Percentiles rank a stretch among this genome's conserved stretches.
These are phyloP conservation scores for Hypocryptadius cinnamomeus DNA, from an alignment of 2,113 vertebrate genomes.

Conservation along the genomic window DNA sequence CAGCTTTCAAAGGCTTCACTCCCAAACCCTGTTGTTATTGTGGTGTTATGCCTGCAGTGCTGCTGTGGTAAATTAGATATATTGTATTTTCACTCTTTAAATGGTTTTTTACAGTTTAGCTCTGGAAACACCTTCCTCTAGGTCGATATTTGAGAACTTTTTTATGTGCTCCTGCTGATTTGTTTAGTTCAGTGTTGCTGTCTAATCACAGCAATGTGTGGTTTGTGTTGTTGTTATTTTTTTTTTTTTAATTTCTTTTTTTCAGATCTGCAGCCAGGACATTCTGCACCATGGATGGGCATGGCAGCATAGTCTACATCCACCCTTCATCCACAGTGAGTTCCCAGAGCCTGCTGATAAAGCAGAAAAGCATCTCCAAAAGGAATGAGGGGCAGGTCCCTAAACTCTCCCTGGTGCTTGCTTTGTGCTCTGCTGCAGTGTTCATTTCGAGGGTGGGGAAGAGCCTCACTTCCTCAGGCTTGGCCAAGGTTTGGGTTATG, in stretches of 20 bases:
- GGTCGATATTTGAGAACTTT: neutral
- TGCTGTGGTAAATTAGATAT: neutral
- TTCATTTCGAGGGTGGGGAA: neutral
- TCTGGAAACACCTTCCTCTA: neutral
- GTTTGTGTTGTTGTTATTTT: neutral
- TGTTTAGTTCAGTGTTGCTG: neutral
- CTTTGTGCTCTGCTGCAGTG: neutral
- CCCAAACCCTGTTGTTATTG: neutral
- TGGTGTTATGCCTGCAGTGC: neutral
- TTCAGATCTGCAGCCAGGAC: constrained; percentile 86
- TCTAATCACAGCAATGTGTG: neutral
- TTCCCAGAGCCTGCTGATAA: neutral
- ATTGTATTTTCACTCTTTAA: neutral
- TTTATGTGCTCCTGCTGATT: neutral
- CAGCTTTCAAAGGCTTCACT: neutral
- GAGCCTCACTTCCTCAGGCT: neutral
- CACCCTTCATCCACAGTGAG: constrained; percentile 95
- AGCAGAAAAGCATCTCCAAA: neutral
- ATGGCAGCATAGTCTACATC: constrained; percentile 89
- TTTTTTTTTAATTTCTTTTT: neutral
- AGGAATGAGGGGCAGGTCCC: neutral
- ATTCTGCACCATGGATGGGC: constrained; percentile 97
- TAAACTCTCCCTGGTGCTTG: neutral
- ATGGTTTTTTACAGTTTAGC: neutral
- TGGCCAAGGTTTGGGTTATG: neutral